Evolutionary conservation across 92 coral and sea anemone genomes (phyloP).

Genomic region (Paramuricea clavata): DNA sequence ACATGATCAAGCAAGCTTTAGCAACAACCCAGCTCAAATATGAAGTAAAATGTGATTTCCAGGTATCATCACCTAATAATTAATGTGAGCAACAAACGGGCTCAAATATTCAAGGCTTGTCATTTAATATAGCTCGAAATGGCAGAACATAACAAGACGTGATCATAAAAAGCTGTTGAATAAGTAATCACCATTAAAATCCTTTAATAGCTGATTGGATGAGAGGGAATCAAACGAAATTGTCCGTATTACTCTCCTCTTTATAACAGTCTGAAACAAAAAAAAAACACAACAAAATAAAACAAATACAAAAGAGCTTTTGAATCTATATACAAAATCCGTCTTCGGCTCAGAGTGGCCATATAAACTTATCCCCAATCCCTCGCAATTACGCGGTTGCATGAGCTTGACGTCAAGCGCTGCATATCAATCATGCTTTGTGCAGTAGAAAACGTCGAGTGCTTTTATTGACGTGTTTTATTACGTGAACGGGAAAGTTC

Average conservation of each 20-base stretch:
- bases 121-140: constrained; percentile 48
- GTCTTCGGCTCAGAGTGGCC: neutral
- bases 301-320: constrained; percentile 21
- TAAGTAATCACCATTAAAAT: constrained; percentile 54
- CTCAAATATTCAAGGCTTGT: constrained; percentile 39
- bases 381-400: neutral
- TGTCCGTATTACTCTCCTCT: constrained; percentile 27
- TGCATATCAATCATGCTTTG: constrained; percentile 19
- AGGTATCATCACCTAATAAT: constrained; percentile 59
- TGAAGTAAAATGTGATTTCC: constrained; percentile 40
- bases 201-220: constrained; percentile 53
- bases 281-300: neutral
- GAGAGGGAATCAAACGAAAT: constrained; percentile 23
- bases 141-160: constrained; percentile 22
- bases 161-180: constrained; percentile 48
- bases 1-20: constrained; percentile 69
- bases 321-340: neutral
- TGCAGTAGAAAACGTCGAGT: constrained; percentile 8
- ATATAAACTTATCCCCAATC: constrained; percentile 37
- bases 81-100: constrained; percentile 39
- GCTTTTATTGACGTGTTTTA: constrained; percentile 10
- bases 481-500: neutral
- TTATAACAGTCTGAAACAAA: constrained; percentile 23
- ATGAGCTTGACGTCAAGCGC: constrained; percentile 20
- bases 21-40: neutral